phyloP scores from a whole-genome alignment of 2,113 vertebrate genomes.

The Felis chaus region DNA sequence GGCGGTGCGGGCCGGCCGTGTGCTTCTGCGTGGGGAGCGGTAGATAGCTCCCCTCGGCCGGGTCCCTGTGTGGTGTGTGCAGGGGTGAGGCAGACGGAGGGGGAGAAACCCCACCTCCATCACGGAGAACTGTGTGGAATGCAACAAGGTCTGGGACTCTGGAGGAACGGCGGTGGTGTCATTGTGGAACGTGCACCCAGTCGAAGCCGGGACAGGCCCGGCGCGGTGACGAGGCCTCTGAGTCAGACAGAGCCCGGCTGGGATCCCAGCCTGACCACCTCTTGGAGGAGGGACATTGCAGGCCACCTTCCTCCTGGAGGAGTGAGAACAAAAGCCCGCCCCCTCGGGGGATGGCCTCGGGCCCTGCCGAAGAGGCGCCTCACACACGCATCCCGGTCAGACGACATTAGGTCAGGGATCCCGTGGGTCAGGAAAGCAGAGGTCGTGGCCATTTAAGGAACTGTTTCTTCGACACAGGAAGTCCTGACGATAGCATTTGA shows the following conservation, averaged over 20 bases:
- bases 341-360: accelerated
- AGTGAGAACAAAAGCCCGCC: too few relatives aligned
- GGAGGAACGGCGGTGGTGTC: not conserved
- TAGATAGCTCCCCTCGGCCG: not conserved
- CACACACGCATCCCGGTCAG: accelerated
- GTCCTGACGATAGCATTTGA: not conserved
- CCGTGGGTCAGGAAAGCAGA: not conserved
- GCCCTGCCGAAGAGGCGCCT: accelerated
- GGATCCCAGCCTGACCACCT: not conserved
- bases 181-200: not conserved
- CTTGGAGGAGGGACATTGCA: not conserved
- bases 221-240: not conserved
- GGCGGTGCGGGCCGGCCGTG: not conserved
- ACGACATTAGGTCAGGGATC: too few relatives aligned
- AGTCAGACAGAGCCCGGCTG: not conserved
- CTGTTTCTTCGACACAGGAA: not conserved
- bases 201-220: not conserved
- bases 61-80: not conserved
- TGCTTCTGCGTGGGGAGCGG: not conserved
- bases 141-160: conserved; percentile 17
- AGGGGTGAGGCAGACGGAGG: not conserved
- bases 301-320: not conserved
- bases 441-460: not conserved
- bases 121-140: conserved; percentile 35
- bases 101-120: not conserved